Percentiles rank a stretch among this genome's conserved stretches.
phyloP scores from a whole-genome alignment of 2,888 invertebrate genomes.

The Aradus depressus region DNA sequence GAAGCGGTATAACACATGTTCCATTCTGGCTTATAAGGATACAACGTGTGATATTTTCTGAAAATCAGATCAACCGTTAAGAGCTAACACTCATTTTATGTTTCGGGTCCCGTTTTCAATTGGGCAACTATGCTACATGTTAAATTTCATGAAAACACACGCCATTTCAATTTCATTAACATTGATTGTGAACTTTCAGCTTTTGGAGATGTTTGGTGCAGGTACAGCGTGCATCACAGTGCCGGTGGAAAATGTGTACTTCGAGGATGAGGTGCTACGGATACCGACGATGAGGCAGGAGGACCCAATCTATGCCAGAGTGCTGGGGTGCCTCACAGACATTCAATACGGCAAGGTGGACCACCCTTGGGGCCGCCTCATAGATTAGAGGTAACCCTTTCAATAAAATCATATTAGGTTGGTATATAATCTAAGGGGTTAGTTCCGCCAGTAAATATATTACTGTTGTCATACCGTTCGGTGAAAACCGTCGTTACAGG shows the following conservation, averaged over 20 bases:
- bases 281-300: slow-evolving; percentile 62
- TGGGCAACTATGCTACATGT: background rate
- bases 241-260: slow-evolving; percentile 79
- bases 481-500: too few relatives aligned
- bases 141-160: slow-evolving; percentile 3
- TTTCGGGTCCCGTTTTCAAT: background rate
- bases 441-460: too few relatives aligned
- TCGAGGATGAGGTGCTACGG: slow-evolving; percentile 51
- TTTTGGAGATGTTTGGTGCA: slow-evolving; percentile 93
- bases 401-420: too few relatives aligned
- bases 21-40: too few relatives aligned
- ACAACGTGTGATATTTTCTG: too few relatives aligned
- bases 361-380: slow-evolving; percentile 65
- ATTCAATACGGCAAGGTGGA: slow-evolving; percentile 82
- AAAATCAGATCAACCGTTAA: too few relatives aligned
- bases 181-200: slow-evolving; percentile 49
- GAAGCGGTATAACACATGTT: too few relatives aligned
- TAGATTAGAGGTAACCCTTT: slow-evolving; percentile 48
- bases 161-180: slow-evolving; percentile 2
- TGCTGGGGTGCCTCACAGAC: slow-evolving; percentile 65
- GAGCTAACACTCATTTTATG: too few relatives aligned
- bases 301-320: slow-evolving; percentile 58
- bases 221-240: slow-evolving; percentile 94
- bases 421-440: too few relatives aligned
- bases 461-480: too few relatives aligned